These are phyloP conservation scores for Smittia aterrima DNA, from an alignment of 2,888 invertebrate species.

Conservation along the genomic window DNA sequence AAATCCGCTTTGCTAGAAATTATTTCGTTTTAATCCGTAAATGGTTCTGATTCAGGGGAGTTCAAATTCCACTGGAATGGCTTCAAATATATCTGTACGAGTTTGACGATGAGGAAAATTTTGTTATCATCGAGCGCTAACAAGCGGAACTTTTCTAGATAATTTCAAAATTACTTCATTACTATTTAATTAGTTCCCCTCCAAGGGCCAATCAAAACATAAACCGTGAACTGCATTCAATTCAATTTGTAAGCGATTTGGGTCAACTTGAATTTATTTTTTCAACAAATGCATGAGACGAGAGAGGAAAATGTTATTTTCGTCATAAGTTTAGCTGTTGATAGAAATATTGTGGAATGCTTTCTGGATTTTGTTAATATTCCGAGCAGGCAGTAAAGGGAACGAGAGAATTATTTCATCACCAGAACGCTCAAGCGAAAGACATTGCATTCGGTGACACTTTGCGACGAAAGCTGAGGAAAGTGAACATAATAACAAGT, in stretches of 20 bases:
- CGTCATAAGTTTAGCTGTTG: slow-evolving; percentile 10
- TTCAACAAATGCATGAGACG: neutral
- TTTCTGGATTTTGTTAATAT: neutral
- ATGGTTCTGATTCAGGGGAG: neutral
- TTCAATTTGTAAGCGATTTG: neutral
- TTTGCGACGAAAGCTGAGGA: neutral
- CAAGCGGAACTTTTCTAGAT: too few species aligned
- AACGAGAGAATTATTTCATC: slow-evolving; percentile 3
- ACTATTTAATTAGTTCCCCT: neutral
- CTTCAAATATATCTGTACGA: too few species aligned
- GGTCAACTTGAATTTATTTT: slow-evolving; percentile 10
- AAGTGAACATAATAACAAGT: slow-evolving; percentile 8
- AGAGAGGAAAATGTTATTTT: neutral
- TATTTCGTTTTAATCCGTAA: slow-evolving; percentile 33
- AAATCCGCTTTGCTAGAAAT: slow-evolving; percentile 15
- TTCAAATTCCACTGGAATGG: neutral
- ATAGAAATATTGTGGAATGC: neutral
- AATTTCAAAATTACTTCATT: too few species aligned
- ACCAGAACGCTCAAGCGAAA: neutral
- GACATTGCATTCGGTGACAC: neutral
- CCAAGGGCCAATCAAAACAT: neutral
- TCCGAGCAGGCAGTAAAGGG: neutral
- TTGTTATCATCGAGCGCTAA: too few species aligned
- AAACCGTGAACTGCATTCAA: neutral
- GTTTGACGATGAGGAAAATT: too few species aligned